Evolutionary conservation across 2,113 vertebrate genomes (phyloP), one percentile per base, ranked within the genome.

Genomic region (Cebus imitator): DNA sequence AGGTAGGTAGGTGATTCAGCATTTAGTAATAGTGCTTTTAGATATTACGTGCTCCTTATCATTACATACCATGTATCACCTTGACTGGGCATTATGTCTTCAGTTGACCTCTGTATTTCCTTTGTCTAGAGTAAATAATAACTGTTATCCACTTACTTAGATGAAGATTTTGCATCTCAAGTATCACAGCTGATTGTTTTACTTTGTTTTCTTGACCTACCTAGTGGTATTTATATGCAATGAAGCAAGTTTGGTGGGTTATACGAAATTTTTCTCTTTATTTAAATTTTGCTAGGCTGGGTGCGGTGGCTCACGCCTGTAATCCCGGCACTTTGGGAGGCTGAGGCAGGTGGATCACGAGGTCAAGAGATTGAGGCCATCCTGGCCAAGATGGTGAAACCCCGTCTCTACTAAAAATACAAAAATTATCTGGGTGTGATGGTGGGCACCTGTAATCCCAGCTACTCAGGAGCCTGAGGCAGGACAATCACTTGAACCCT

Each of bases 121-220:
- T 55, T 78, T 72, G 80, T 55, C 58, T 30, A 13, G 21, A 70
- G 27, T 45, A 66, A 37, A 84, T 37, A 52, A 66, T 43, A 85
- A 2, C 48, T 64, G 6, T 52, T 50, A 64, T 37, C 9, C 14
- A 10, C 7, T 80, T 78, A 79, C 64, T 75, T 55, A 37, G 21
- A 16, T 10, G 14, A 79, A 66, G 48, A 76, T 68, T 48, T 43
- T 76, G 43, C 73, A 68, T 94, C 57, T 79, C 23, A 70, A n/a
- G 23, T 78, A 61, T 82, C 75, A 80, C 70, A 94, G 21, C 48
- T 87, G 8, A 66, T 58, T 87, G 64, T 61, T 64, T 75, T n/a
- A 57, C 10, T 90, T 91, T 43, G 27, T 86, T 73, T 92, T 94
- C 50, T 94, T 94, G 58, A 92, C 40, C 52, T 80, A 50, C 27